Evolutionary conservation across 2,888 invertebrate species (phyloP), one percentile per base, ranked within the genome.

Genomic region (Orthosia gothica): DNA sequence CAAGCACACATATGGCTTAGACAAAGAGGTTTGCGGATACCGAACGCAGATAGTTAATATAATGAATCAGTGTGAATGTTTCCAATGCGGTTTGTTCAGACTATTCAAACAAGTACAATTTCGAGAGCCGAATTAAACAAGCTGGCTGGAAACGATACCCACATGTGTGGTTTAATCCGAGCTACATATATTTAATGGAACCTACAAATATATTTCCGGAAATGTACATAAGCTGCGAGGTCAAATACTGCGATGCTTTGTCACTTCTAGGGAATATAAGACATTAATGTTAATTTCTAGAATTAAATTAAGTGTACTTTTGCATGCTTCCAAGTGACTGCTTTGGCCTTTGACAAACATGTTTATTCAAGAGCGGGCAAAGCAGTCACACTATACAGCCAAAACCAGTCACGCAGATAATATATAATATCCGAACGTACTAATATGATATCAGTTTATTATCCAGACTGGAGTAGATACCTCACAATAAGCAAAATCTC

Each of bases 61-160:
- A 75, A 59, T 80, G 18, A 47, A 74, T 74, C 52, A 64, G 26
- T 59, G 26, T 13, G 9, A 47, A 73, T 65, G 55, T 71, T 52
- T 67, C 58, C 47, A 67, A 71, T 77, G 55, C 2, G 54, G 79
- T 71, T 32, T 45, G 47, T 63, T 47, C 32, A 32, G n/a, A 50
- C 70, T 55, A 70, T 81, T 47, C 20, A 49, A 71, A 82, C 71
- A 64, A 71, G 47, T 66, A 62, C 82, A 70, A 59, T 82, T 71
- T 57, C 16, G 50, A 57, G 15, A 40, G 0, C 23, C 67, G 47
- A 78, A 78, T 68, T 71, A 64, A 59, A 20, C 67, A 65, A 57
- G 55, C 61, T 20, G 11, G 23, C 57, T 57, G 59, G 40, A 82
- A 79, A 79, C 26, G 32, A 32, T 69, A 50, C 82, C 63, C 63